phyloP scores from a whole-genome alignment of 2,888 invertebrate species.

The Watsonalla binaria region DNA sequence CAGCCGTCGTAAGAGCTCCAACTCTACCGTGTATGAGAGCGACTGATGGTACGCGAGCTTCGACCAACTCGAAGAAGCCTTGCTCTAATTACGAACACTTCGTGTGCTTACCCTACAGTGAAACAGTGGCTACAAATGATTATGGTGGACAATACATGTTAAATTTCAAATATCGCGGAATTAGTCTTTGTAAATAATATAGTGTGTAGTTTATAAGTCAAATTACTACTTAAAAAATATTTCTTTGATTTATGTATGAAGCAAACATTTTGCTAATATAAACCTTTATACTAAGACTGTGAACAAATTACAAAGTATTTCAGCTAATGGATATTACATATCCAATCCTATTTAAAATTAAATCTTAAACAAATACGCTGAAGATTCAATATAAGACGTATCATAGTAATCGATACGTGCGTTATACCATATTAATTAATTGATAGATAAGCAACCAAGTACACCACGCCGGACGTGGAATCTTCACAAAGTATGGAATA shows the following conservation, averaged over 20 bases:
- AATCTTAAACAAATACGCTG: background rate
- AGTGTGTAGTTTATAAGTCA: background rate
- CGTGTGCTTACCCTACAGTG: conserved; percentile 28
- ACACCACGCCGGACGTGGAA: conserved; percentile 25
- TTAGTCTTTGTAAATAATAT: background rate
- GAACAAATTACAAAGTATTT: too few relatives aligned
- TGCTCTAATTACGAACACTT: conserved; percentile 52
- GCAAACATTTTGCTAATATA: too few relatives aligned
- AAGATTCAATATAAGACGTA: background rate
- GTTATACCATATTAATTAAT: conserved; percentile 13
- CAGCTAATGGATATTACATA: background rate
- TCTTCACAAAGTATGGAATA: conserved; percentile 50
- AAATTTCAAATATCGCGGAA: background rate
- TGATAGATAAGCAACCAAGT: conserved; percentile 31
- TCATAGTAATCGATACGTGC: background rate
- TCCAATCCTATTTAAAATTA: background rate
- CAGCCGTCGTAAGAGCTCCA: conserved; percentile 65
- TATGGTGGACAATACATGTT: conserved; percentile 5
- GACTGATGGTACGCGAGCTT: conserved; percentile 69
- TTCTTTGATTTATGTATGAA: background rate
- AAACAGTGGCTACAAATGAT: conserved; percentile 19
- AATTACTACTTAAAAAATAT: background rate
- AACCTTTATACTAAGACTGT: too few relatives aligned
- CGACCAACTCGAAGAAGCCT: conserved; percentile 67
- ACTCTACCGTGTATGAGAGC: conserved; percentile 72